Conservation (phyloP, 2,888 invertebrate genomes). For the Drosophila acutilabella region DNA sequence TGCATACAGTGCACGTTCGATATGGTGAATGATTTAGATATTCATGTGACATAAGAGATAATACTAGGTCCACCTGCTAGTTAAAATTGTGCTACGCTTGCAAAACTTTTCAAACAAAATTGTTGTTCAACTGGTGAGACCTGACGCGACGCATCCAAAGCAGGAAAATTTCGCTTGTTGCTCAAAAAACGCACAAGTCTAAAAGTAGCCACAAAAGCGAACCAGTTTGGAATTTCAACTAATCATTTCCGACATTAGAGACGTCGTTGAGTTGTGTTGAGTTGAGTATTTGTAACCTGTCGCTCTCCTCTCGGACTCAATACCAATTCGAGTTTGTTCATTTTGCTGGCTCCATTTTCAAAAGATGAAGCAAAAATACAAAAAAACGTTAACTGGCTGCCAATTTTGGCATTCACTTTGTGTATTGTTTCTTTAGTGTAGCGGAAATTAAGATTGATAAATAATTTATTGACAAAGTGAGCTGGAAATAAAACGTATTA, state of each 20-base stretch:
- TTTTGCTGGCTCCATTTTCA: constrained; percentile 39
- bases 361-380: constrained; percentile 12
- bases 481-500: neutral
- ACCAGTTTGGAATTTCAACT: constrained; percentile 65
- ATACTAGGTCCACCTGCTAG: constrained; percentile 3
- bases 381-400: constrained; percentile 15
- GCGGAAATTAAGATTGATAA: constrained; percentile 71
- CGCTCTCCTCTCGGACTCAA: constrained; percentile 26
- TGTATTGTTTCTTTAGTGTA: constrained; percentile 37
- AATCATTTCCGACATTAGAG: constrained; percentile 55
- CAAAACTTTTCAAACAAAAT: constrained; percentile 28
- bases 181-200: constrained; percentile 12
- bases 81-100: constrained; percentile 24
- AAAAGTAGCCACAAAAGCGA: constrained; percentile 41
- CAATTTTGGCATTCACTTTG: constrained; percentile 52
- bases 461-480: constrained; percentile 57
- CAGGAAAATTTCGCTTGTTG: constrained; percentile 55
- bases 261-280: constrained; percentile 6
- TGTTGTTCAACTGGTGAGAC: constrained; percentile 31
- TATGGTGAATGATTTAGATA: constrained; percentile 16
- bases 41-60: constrained; percentile 30
- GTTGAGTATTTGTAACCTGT: constrained; percentile 42
- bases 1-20: constrained; percentile 18
- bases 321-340: constrained; percentile 23
- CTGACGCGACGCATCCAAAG: constrained; percentile 35